A percentile compares a stretch with the other conserved stretches of the same genome.
Evolutionary conservation across 1,140 invertebrate genomes (phyloP).

Genomic region (Capitella teleta): DNA sequence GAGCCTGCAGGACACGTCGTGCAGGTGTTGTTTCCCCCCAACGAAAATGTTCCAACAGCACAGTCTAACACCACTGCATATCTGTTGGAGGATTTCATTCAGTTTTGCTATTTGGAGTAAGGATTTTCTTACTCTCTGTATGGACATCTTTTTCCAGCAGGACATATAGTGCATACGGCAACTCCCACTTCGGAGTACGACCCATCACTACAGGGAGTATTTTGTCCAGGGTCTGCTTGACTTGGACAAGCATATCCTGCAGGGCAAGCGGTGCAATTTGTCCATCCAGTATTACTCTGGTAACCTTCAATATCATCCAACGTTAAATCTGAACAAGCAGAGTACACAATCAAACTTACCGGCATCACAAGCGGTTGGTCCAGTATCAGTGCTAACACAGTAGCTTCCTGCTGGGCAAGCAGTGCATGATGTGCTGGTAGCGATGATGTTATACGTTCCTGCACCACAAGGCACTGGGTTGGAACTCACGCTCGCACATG

Average conservation of each 20-base stretch:
- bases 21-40: conserved; percentile 15
- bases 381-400: conserved; percentile 14
- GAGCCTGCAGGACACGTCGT: conserved; percentile 21
- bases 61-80: conserved; percentile 18
- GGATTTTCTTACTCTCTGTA: conserved; percentile 15
- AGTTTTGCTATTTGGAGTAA: neutral
- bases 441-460: conserved; percentile 1
- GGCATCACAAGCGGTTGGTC: conserved; percentile 11
- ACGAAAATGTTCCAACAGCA: conserved; percentile 13
- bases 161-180: conserved; percentile 13
- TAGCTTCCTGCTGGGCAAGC: conserved; percentile 9
- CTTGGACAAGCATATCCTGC: conserved; percentile 24
- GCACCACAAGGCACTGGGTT: neutral
- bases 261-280: conserved; percentile 31
- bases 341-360: conserved; percentile 8
- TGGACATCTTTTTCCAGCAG: conserved; percentile 22
- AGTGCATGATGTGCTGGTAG: neutral
- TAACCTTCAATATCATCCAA: neutral
- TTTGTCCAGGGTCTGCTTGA: conserved; percentile 16
- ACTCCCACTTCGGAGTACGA: conserved; percentile 20
- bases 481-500: neutral
- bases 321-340: neutral
- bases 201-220: conserved; percentile 18
- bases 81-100: neutral
- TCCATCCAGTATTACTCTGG: conserved; percentile 13